Conservation (phyloP, 1,140 invertebrate species). For the Coptotermes formosanus region DNA sequence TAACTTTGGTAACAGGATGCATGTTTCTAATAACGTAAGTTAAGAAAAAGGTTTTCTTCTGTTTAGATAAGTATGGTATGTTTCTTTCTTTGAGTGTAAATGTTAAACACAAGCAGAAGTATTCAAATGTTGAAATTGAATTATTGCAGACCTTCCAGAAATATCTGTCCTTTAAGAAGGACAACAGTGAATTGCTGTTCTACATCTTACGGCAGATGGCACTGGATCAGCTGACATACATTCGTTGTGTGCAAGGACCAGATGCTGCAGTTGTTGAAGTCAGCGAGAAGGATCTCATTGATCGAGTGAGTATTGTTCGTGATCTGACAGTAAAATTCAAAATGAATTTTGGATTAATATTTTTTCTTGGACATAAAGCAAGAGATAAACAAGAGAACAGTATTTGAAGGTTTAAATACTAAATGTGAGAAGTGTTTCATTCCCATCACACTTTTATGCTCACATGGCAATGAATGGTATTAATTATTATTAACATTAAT, state of each 20-base stretch:
- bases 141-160: conserved; percentile 82
- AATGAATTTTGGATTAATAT: background rate
- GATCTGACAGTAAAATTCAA: background rate
- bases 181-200: conserved; percentile 94
- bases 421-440: no score
- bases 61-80: no score
- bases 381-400: no score
- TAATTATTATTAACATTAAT: no score
- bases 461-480: no score
- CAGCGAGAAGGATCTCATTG: conserved; percentile 86
- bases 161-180: conserved; percentile 91
- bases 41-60: no score
- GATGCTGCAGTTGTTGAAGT: conserved; percentile 79
- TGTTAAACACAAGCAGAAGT: background rate
- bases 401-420: no score
- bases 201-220: conserved; percentile 93
- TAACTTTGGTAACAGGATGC: background rate
- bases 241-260: conserved; percentile 75
- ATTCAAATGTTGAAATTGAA: background rate
- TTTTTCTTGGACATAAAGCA: no score
- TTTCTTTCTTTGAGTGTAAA: background rate
- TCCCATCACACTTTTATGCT: no score
- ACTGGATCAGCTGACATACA: conserved; percentile 85
- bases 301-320: conserved; percentile 60
- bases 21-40: background rate